Evolutionary conservation across 2,113 vertebrate genomes (phyloP), one percentile per base, ranked within the genome.

Genomic region (Arothron firmamentum): DNA sequence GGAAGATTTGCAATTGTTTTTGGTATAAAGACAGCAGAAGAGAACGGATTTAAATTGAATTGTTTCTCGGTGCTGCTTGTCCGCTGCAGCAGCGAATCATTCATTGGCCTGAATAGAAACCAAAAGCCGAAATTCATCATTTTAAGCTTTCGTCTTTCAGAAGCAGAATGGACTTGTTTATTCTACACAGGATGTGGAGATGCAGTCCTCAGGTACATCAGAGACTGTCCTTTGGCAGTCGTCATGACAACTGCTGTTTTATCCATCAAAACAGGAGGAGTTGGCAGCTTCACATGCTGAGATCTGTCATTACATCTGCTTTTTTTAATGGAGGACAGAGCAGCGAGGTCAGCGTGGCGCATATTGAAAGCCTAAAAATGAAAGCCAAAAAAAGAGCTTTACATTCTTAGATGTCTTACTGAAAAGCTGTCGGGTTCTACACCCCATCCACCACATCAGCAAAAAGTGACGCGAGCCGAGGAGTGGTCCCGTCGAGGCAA

Each of bases 1-100:
- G 31, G 52, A 67, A 68, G 58, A 31, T 23, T 46, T 61, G 58
- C 52, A 20, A 62, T 72, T 80, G 62, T 74, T 70, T 71, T 67
- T 48, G 23, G 17, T 42, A 16, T 59, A 52, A 75, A 67, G 58
- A 67, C 59, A 57, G 59, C 45, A 61, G 73, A 67, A 18, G 21
- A 75, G 46, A 61, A 15, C 34, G 28, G 64, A 68, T 67, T 56
- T 59, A 65, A 71, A 66, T 47, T 3, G 18, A 67, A 38, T 72
- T 52, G 23, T 64, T 67, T 62, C 41, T 21, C 49, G 50, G 4
- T 54, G 57, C 75, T 66, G 61, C 38, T 45, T 49, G 34, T 58
- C 51, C n/a, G n/a, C 16, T 56, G 56, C 53, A 54, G 47, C 59
- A 46, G 59, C 48, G 0, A 64, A 23, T 54, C 19, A 57, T 73